phyloP scores from a whole-genome alignment of 2,888 invertebrate species.

The Epiblema foenella region DNA sequence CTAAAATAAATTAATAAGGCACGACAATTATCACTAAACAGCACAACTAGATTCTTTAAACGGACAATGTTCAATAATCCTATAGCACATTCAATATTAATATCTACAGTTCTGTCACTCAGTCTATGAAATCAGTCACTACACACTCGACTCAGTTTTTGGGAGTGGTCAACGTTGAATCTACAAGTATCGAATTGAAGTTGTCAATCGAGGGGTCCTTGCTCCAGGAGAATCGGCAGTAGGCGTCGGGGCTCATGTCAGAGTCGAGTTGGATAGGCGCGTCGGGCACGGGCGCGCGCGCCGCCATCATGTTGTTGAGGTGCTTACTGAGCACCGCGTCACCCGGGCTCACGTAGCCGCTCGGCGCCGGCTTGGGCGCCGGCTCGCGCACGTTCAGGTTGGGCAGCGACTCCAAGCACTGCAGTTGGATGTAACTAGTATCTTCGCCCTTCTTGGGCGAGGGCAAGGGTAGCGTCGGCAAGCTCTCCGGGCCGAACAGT shows the following conservation, averaged over 20 bases:
- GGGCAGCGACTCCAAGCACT: conserved; percentile 74
- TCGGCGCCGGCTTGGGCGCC: conserved; percentile 67
- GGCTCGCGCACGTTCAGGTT: conserved; percentile 70
- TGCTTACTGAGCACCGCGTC: conserved; percentile 79
- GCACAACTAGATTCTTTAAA: conserved; percentile 73
- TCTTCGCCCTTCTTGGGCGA: conserved; percentile 68
- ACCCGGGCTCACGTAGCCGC: conserved; percentile 74
- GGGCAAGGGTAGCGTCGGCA: conserved; percentile 80
- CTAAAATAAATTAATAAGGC: conserved; percentile 85
- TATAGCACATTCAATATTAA: conserved; percentile 69
- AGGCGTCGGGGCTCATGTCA: conserved; percentile 80
- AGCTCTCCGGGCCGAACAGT: conserved; percentile 73
- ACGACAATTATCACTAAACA: conserved; percentile 83
- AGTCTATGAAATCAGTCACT: conserved; percentile 63
- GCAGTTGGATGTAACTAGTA: conserved; percentile 77
- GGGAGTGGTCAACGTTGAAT: conserved; percentile 66
- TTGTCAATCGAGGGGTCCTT: conserved; percentile 79
- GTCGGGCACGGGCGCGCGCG: conserved; percentile 64
- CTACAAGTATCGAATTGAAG: conserved; percentile 73
- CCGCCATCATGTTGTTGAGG: conserved; percentile 72
- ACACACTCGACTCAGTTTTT: conserved; percentile 68
- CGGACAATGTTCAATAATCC: conserved; percentile 66
- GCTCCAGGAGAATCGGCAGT: conserved; percentile 82
- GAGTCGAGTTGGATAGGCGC: conserved; percentile 77
- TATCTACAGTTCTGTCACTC: conserved; percentile 75